A percentile compares a stretch with the other conserved stretches of the same genome.
phyloP scores from a whole-genome alignment of 1,140 invertebrate species.

The Aradophagus sp. region DNA sequence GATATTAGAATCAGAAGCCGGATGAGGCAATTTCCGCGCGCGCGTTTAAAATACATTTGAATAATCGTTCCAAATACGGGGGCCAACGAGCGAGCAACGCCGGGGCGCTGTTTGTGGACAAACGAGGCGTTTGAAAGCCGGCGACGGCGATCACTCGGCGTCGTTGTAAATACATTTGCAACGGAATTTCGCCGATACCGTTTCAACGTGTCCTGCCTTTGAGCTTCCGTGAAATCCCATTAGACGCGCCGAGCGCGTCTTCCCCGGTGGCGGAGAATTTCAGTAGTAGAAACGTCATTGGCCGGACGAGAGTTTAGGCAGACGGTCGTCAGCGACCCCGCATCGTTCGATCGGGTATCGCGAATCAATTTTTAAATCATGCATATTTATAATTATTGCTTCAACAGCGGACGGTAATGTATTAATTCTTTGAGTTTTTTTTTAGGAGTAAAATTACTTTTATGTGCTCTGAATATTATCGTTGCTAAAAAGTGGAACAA shows the following conservation, averaged over 20 bases:
- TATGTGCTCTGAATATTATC: no score
- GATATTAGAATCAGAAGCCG: constrained; percentile 23
- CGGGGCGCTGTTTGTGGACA: no score
- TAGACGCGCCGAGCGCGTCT: constrained; percentile 37
- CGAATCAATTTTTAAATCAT: no score
- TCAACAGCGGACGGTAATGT: no score
- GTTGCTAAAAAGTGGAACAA: no score
- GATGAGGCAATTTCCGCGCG: constrained; percentile 39
- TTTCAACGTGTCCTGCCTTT: constrained; percentile 22
- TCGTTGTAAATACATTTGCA: constrained; percentile 37
- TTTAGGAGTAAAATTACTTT: no score
- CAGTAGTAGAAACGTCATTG: constrained; percentile 41
- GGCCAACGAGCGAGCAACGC: no score
- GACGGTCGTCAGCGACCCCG: neutral
- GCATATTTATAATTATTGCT: no score
- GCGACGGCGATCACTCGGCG: neutral
- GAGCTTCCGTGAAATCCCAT: constrained; percentile 47
- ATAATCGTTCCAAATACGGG: constrained; percentile 37
- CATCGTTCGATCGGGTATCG: no score
- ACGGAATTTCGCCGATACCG: neutral
- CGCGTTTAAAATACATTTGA: constrained; percentile 43
- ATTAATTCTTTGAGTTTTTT: no score
- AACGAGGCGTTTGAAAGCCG: no score
- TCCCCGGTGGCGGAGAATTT: constrained; percentile 17
- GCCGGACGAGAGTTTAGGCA: constrained; percentile 17